Evolutionary conservation across 2,888 invertebrate genomes (phyloP).

Genomic region (Microctonus hyperodae): DNA sequence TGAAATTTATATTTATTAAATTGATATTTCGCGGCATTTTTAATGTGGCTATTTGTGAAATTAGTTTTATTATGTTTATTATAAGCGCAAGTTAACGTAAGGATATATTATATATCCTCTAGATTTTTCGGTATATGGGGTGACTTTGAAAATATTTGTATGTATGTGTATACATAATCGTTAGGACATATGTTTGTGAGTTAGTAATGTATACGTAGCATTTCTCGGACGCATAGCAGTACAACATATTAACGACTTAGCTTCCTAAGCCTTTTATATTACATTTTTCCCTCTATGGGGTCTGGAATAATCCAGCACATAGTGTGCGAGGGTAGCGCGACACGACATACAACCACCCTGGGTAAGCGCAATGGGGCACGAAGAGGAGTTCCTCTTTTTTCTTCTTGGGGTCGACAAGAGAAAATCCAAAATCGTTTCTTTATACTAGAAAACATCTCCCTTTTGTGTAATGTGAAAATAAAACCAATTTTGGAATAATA

Average conservation of each 20-base stretch:
- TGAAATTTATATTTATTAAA: background rate
- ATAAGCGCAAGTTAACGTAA: background rate
- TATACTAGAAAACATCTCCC: background rate
- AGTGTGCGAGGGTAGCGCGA: slow-evolving; percentile 40
- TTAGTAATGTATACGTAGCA: slow-evolving; percentile 58
- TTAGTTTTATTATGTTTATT: background rate
- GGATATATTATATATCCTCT: background rate
- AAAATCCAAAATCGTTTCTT: background rate
- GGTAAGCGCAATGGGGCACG: slow-evolving; percentile 6
- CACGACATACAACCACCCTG: background rate
- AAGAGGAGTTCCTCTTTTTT: slow-evolving; percentile 2
- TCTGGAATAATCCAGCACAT: slow-evolving; percentile 58
- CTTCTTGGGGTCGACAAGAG: background rate
- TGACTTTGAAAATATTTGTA: background rate
- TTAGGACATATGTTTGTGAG: slow-evolving; percentile 57
- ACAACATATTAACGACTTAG: slow-evolving; percentile 64
- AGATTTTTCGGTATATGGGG: background rate
- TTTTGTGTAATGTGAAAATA: too few relatives aligned
- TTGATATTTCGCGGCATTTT: background rate
- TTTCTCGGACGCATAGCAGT: slow-evolving; percentile 52
- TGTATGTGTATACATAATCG: slow-evolving; percentile 14
- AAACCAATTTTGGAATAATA: too few relatives aligned
- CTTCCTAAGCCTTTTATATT: slow-evolving; percentile 63
- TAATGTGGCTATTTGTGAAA: background rate
- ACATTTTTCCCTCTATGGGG: slow-evolving; percentile 64